Conservation (phyloP, 1,140 invertebrate species). For the Zelostemma sp. region DNA sequence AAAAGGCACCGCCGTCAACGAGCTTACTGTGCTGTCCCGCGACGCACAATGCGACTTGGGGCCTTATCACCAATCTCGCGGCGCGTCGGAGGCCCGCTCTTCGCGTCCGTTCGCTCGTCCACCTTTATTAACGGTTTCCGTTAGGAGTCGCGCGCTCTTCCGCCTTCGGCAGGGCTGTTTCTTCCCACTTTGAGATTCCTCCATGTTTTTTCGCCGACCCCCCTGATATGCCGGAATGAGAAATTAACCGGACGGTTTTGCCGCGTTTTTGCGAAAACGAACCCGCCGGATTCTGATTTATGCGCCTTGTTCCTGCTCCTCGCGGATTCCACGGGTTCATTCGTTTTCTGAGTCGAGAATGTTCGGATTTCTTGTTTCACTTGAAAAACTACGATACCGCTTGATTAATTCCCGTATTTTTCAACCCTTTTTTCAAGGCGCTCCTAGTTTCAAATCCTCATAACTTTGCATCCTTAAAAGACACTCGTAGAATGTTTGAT, state of each 20-base stretch:
- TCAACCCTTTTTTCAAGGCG: too few relatives aligned
- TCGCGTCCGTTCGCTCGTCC: too few relatives aligned
- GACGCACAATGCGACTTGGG: conserved; percentile 49
- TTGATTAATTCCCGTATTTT: too few relatives aligned
- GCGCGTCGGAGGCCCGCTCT: conserved; percentile 11
- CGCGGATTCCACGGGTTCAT: background rate
- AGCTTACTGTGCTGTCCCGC: conserved; percentile 52
- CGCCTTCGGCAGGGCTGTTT: conserved; percentile 41
- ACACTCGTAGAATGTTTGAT: too few relatives aligned
- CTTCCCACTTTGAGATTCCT: conserved; percentile 31
- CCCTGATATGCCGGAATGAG: conserved; percentile 33
- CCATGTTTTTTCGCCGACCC: conserved; percentile 20
- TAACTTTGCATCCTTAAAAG: too few relatives aligned
- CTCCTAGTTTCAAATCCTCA: too few relatives aligned
- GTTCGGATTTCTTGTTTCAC: background rate
- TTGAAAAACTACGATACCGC: background rate
- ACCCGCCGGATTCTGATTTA: conserved; percentile 23
- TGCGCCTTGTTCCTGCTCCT: conserved; percentile 9
- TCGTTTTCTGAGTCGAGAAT: too few relatives aligned
- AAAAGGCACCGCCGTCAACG: conserved; percentile 55
- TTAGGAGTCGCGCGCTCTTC: conserved; percentile 52
- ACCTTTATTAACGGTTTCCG: conserved; percentile 55
- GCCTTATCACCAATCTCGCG: conserved; percentile 54
- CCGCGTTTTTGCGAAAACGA: conserved; percentile 20
- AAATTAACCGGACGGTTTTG: conserved; percentile 31